Conservation (phyloP, 2,797 vertebrate species). For the Lithobates pipiens region DNA sequence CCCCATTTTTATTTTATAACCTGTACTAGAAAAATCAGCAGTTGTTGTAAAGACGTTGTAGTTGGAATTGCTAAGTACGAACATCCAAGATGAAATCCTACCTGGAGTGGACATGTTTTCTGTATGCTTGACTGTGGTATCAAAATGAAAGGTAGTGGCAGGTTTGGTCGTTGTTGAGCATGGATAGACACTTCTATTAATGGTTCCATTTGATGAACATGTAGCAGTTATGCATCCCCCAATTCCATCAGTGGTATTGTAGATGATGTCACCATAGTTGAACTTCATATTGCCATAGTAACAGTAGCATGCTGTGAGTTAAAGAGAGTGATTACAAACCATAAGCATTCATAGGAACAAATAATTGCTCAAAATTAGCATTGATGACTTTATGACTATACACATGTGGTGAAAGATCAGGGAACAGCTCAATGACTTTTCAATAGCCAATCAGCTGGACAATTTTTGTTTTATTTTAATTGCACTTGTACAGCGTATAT, state of each 20-base stretch:
- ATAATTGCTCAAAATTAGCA: no score
- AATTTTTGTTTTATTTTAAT: no score
- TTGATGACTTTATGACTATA: no score
- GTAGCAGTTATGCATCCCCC: constrained; percentile 79
- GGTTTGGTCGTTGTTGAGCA: constrained; percentile 70
- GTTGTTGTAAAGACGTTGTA: not conserved
- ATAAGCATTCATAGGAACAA: no score
- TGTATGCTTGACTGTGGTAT: not conserved
- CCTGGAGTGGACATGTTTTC: constrained; percentile 15
- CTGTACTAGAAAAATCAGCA: not conserved
- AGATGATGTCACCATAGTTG: constrained; percentile 71
- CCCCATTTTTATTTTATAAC: no score
- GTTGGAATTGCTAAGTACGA: no score
- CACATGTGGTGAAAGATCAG: no score
- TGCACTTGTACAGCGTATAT: no score
- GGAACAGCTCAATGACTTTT: no score
- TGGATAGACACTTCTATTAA: constrained; percentile 64
- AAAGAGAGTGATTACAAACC: not conserved
- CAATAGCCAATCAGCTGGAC: no score
- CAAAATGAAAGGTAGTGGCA: constrained; percentile 65
- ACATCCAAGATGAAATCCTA: not conserved
- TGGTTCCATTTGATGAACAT: constrained; percentile 78
- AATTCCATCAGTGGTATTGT: constrained; percentile 82
- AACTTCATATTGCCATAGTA: constrained; percentile 73
- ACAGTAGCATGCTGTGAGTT: constrained; percentile 81